phyloP scores from a whole-genome alignment of 2,888 invertebrate species.

The Drosophila rellima region DNA sequence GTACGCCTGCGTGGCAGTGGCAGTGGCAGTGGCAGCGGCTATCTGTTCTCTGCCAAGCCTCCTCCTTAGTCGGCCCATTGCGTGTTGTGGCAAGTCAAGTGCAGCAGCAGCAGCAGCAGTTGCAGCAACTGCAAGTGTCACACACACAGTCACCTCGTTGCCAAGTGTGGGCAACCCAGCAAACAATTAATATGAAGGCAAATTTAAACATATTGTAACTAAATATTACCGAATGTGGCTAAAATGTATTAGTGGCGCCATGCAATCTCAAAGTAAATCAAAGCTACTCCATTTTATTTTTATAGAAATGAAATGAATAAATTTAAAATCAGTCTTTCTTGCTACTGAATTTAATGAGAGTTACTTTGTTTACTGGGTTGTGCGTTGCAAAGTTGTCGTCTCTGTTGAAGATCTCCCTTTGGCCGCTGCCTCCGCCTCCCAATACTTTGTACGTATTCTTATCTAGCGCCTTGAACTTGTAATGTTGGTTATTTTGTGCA shows the following conservation, averaged over 20 bases:
- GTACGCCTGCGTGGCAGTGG: conserved; percentile 68
- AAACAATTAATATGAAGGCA: conserved; percentile 11
- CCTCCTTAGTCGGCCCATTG: conserved; percentile 60
- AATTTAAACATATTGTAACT: no score
- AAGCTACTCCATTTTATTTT: no score
- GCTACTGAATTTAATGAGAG: neutral
- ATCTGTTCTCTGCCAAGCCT: conserved; percentile 43
- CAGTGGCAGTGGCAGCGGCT: conserved; percentile 53
- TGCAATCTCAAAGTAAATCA: no score
- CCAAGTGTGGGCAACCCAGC: conserved; percentile 49
- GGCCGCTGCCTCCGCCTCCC: conserved; percentile 29
- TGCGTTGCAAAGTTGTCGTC: conserved; percentile 20
- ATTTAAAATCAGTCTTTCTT: no score
- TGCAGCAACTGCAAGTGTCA: conserved; percentile 55
- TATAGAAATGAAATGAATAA: no score
- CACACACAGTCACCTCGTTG: conserved; percentile 42
- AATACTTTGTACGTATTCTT: conserved; percentile 69
- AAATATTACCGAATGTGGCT: no score
- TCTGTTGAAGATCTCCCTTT: conserved; percentile 4
- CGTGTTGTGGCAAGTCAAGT: conserved; percentile 78
- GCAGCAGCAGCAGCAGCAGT: conserved; percentile 55
- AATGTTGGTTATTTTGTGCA: conserved; percentile 85
- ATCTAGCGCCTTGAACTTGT: conserved; percentile 85
- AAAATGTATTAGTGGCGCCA: no score
- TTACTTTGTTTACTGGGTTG: conserved; percentile 43